Evolutionary conservation across 2,113 vertebrate genomes (phyloP).

Genomic region (Psittacus erithacus): DNA sequence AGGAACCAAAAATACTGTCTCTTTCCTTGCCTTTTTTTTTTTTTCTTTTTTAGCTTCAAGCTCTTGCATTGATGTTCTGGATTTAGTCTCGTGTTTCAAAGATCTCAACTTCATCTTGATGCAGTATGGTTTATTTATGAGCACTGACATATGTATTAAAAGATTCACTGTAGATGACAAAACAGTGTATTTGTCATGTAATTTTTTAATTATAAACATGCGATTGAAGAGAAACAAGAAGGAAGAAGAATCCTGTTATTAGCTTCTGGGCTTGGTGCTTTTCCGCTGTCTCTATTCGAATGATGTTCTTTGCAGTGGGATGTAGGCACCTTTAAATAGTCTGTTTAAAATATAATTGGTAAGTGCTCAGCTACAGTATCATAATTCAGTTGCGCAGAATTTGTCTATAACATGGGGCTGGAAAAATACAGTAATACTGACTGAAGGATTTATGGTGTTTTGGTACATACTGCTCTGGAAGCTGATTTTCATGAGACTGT

Average conservation of each 20-base stretch:
- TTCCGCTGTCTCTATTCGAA: neutral
- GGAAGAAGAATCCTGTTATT: neutral
- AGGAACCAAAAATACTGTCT: neutral
- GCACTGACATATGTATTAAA: neutral
- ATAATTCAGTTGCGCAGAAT: neutral
- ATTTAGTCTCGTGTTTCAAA: neutral
- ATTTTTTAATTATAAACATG: neutral
- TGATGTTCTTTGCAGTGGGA: neutral
- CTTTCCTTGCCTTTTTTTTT: neutral
- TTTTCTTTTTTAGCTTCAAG: neutral
- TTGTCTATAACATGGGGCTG: neutral
- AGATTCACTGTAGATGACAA: neutral
- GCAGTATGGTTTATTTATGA: neutral
- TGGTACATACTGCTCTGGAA: neutral
- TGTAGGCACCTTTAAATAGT: constrained; percentile 9
- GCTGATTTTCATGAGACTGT: neutral
- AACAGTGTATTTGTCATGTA: neutral
- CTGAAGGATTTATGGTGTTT: neutral
- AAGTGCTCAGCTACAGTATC: neutral
- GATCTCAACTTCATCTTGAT: neutral
- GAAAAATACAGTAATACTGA: neutral
- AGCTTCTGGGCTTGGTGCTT: neutral
- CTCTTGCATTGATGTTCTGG: neutral
- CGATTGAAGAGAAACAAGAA: neutral
- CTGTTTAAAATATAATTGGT: neutral